Evolutionary conservation across 1,140 invertebrate genomes (phyloP), one percentile per base, ranked within the genome.

Genomic region (Riptortus pedestris): DNA sequence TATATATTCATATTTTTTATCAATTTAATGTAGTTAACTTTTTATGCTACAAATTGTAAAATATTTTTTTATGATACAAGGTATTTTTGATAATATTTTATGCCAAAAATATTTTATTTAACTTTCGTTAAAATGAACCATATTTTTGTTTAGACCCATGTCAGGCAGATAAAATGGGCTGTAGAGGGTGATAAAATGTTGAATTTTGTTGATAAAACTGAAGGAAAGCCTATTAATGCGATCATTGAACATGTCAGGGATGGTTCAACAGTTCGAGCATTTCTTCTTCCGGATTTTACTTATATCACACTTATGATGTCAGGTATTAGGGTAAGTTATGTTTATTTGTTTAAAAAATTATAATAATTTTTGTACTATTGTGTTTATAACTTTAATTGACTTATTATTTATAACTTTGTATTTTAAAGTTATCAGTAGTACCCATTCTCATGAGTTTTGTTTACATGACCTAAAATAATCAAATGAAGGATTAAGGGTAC

Each of bases 201-300:
- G 20, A 58, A 64, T 28, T 66, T 67, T 60, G 64, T 93, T 12
- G 90, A 93, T 62, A 85, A 88, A 66, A 83, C 84, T 66, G 82
- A 82, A 29, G 81, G 84, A 33, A 90, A 93, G 71, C 88, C 87
- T 0, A 77, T 94, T 12, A 80, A 85, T 74, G 93, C 92, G 58
- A 83, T 97, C 27, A 89, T 98, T 71, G 94, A 98, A 75, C 88
- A 95, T 79, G 93, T 99, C 1, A 81, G 93, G 65, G 95, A 98
- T 79, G 96, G 96, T 1, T 96, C 93, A 20, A 98, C 95, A 0
- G 82, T 97, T 1, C 81, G 93, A 65, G 87, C 88, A 0, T 90
- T 96, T 68, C 75, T 99, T 1, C 72, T 96, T 29, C 93, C 94
- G 3, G 84, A 87, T 65, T 22, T 63, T 26, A 58, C 47, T 9